phyloP scores from a whole-genome alignment of 1,140 invertebrate genomes.

The Cydia fagiglandana region DNA sequence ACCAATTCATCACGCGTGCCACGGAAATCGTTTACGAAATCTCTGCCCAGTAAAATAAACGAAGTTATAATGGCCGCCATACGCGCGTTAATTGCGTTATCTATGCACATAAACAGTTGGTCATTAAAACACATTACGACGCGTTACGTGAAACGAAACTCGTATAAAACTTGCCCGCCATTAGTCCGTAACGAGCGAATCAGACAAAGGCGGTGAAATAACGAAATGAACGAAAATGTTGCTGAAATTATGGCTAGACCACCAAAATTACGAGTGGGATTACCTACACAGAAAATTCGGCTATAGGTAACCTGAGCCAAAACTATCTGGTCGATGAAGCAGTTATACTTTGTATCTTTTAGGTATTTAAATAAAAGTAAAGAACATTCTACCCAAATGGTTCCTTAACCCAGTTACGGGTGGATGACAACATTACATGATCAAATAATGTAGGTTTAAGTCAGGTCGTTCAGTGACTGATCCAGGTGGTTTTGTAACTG shows the following conservation, averaged over 20 bases:
- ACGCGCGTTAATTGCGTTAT: conserved; percentile 32
- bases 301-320: too few relatives aligned
- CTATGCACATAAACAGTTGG: conserved; percentile 43
- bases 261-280: neutral
- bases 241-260: neutral
- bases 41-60: conserved; percentile 14
- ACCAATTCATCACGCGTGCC: conserved; percentile 10
- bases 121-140: conserved; percentile 48
- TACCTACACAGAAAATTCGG: neutral
- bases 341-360: too few relatives aligned
- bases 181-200: conserved; percentile 36
- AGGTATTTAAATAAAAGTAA: too few relatives aligned
- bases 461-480: too few relatives aligned
- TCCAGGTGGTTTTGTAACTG: too few relatives aligned
- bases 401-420: too few relatives aligned
- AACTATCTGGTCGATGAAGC: too few relatives aligned
- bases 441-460: too few relatives aligned
- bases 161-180: conserved; percentile 41
- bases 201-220: conserved; percentile 1
- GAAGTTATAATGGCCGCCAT: conserved; percentile 25
- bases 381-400: too few relatives aligned
- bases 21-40: conserved; percentile 27
- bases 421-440: too few relatives aligned
- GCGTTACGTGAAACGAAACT: conserved; percentile 44
- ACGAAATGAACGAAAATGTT: conserved; percentile 19